A percentile compares a stretch with the other conserved stretches of the same genome.
Evolutionary conservation across 2,797 vertebrate species (phyloP).

Genomic region (Ispidina picta): DNA sequence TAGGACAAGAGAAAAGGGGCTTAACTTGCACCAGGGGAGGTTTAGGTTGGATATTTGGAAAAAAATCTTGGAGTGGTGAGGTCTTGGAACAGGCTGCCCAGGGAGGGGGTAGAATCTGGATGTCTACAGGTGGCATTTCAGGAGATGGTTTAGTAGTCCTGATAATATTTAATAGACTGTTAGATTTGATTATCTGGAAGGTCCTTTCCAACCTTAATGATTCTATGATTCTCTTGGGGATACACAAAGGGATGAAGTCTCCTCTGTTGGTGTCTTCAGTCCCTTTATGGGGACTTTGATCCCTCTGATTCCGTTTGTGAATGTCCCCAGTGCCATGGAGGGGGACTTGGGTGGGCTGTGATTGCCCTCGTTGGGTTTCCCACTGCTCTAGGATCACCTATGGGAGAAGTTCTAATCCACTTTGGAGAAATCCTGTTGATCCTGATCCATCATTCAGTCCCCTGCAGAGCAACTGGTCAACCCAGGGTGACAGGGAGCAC

Average conservation of each 20-base stretch:
- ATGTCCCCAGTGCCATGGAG: accelerated
- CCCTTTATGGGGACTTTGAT: not conserved
- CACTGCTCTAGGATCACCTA: accelerated
- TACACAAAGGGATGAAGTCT: accelerated
- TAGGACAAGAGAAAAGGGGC: too few relatives aligned
- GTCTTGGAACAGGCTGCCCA: too few relatives aligned
- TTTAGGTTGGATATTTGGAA: too few relatives aligned
- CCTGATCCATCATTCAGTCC: accelerated
- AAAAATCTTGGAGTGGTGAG: too few relatives aligned
- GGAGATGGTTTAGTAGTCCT: too few relatives aligned
- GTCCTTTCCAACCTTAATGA: too few relatives aligned
- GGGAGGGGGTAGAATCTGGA: too few relatives aligned
- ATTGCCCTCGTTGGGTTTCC: accelerated
- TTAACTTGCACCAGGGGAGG: too few relatives aligned
- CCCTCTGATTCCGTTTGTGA: accelerated
- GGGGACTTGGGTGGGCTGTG: accelerated
- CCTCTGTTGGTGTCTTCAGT: accelerated
- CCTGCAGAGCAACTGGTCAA: not conserved
- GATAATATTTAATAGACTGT: too few relatives aligned
- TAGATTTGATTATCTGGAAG: too few relatives aligned
- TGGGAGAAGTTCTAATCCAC: not conserved
- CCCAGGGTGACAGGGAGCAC: not conserved
- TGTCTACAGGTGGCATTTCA: too few relatives aligned
- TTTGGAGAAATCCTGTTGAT: accelerated
- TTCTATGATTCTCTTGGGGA: accelerated